A percentile compares a stretch with the other conserved stretches of the same genome.
phyloP scores from a whole-genome alignment of 2,888 invertebrate genomes.

The Acrobasis repandana region DNA sequence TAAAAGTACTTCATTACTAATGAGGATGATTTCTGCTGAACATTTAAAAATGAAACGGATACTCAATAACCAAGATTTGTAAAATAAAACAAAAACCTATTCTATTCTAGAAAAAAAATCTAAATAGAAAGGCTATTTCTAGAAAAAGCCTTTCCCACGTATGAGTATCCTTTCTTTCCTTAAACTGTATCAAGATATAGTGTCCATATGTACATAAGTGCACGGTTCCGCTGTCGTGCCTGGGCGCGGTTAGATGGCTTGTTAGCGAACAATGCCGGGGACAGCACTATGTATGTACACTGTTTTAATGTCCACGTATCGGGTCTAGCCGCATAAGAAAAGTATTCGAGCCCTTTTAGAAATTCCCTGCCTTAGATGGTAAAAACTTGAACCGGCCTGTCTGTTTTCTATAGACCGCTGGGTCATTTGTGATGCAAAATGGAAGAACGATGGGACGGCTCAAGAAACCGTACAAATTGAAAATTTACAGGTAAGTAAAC shows the following conservation, averaged over 20 bases:
- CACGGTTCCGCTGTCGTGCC: slow-evolving; percentile 59
- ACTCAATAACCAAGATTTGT: too few species aligned
- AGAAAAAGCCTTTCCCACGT: slow-evolving; percentile 3
- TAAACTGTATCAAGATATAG: slow-evolving; percentile 13
- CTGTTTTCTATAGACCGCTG: slow-evolving; percentile 16
- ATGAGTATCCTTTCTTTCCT: slow-evolving; percentile 1
- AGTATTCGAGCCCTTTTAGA: slow-evolving; percentile 23
- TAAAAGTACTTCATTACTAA: too few species aligned
- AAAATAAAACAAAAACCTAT: too few species aligned
- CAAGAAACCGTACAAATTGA: slow-evolving; percentile 17
- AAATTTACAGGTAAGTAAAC: slow-evolving; percentile 1
- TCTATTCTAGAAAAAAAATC: too few species aligned
- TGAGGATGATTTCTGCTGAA: too few species aligned
- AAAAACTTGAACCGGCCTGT: slow-evolving; percentile 21
- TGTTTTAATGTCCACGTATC: slow-evolving; percentile 34
- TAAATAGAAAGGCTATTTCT: neutral
- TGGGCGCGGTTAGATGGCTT: slow-evolving; percentile 69
- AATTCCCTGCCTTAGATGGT: slow-evolving; percentile 24
- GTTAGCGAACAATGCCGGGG: slow-evolving; percentile 72
- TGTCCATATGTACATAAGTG: slow-evolving; percentile 26
- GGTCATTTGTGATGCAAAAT: slow-evolving; percentile 22
- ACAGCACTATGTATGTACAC: slow-evolving; percentile 49
- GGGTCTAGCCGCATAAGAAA: slow-evolving; percentile 24
- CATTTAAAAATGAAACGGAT: too few species aligned
- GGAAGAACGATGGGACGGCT: slow-evolving; percentile 2